Percentiles rank a stretch among this genome's conserved stretches.
Conservation (phyloP, 2,888 invertebrate genomes). For the Synergus laeviventris region DNA sequence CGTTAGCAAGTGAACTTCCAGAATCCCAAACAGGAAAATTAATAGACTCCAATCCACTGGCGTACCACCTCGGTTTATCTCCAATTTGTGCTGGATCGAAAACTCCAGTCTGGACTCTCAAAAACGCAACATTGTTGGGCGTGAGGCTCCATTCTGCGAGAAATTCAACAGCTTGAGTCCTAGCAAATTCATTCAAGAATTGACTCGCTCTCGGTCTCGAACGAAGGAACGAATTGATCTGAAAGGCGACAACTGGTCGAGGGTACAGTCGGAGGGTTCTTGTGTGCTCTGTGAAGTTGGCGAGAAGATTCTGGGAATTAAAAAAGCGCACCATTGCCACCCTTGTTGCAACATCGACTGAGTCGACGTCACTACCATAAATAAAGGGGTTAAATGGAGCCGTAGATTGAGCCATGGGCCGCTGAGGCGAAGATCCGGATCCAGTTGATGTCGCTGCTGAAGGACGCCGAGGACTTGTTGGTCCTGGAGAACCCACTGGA, state of each 20-base stretch:
- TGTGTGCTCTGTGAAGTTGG: slow-evolving; percentile 98
- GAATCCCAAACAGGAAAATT: slow-evolving; percentile 96
- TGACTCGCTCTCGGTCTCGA: slow-evolving; percentile 93
- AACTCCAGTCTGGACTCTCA: slow-evolving; percentile 97
- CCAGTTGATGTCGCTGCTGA: slow-evolving; percentile 72
- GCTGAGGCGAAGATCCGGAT: slow-evolving; percentile 62
- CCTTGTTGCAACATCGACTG: slow-evolving; percentile 97
- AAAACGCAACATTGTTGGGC: slow-evolving; percentile 97
- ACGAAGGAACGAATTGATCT: slow-evolving; percentile 96
- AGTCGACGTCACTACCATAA: slow-evolving; percentile 96
- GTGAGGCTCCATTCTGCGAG: slow-evolving; percentile 99
- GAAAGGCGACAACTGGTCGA: slow-evolving; percentile 98
- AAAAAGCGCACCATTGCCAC: slow-evolving; percentile 99
- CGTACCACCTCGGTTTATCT: slow-evolving; percentile 99
- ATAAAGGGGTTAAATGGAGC: slow-evolving; percentile 88
- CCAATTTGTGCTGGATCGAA: slow-evolving; percentile 96
- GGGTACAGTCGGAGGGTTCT: slow-evolving; percentile 97
- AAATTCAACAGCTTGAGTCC: slow-evolving; percentile 99
- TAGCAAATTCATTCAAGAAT: slow-evolving; percentile 94
- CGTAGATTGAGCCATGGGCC: slow-evolving; percentile 50
- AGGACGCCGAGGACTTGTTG: slow-evolving; percentile 69
- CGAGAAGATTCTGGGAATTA: slow-evolving; percentile 97
- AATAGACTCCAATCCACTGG: slow-evolving; percentile 90
- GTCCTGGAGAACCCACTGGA: slow-evolving; percentile 73
- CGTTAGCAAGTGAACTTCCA: slow-evolving; percentile 86